These are phyloP conservation scores for Tridacna crocea DNA, from an alignment of 2,888 invertebrate genomes.

Conservation along the genomic window DNA sequence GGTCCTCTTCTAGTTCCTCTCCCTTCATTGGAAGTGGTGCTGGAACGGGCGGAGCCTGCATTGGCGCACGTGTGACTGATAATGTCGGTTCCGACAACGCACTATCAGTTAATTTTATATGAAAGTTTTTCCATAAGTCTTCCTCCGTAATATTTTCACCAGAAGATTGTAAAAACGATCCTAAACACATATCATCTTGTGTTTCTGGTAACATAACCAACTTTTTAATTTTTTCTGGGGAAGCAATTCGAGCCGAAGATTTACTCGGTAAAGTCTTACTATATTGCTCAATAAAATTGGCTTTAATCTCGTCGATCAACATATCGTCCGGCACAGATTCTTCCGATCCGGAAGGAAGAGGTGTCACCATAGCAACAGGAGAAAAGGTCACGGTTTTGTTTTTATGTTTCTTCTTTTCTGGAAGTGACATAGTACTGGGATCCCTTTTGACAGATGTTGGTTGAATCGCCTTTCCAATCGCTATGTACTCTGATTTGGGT, in stretches of 20 bases:
- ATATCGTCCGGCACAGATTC: slow-evolving; percentile 72
- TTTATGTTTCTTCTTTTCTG: slow-evolving; percentile 65
- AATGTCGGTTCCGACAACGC: background rate
- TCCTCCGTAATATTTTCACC: slow-evolving; percentile 69
- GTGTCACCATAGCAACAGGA: slow-evolving; percentile 78
- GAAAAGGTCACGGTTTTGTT: slow-evolving; percentile 79
- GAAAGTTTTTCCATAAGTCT: slow-evolving; percentile 67
- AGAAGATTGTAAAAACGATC: slow-evolving; percentile 45
- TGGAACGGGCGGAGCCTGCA: slow-evolving; percentile 22
- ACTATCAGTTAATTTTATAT: slow-evolving; percentile 57
- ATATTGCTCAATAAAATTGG: slow-evolving; percentile 65
- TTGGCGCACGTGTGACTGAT: background rate
- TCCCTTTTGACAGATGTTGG: slow-evolving; percentile 54
- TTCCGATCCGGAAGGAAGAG: slow-evolving; percentile 76
- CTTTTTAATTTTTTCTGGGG: slow-evolving; percentile 53
- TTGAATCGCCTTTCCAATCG: slow-evolving; percentile 47
- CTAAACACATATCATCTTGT: slow-evolving; percentile 57
- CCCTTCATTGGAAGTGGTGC: slow-evolving; percentile 18
- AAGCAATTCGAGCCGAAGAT: slow-evolving; percentile 21
- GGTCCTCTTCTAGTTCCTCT: slow-evolving; percentile 46
- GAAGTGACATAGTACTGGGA: slow-evolving; percentile 50
- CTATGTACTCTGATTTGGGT: slow-evolving; percentile 60
- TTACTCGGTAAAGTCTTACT: slow-evolving; percentile 60
- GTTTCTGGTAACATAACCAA: slow-evolving; percentile 28
- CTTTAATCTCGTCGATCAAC: slow-evolving; percentile 59